Percentiles rank a stretch among this genome's conserved stretches.
These are phyloP conservation scores for Thalassarche chlororhynchos DNA, from an alignment of 2,113 vertebrate species.

Conservation along the genomic window DNA sequence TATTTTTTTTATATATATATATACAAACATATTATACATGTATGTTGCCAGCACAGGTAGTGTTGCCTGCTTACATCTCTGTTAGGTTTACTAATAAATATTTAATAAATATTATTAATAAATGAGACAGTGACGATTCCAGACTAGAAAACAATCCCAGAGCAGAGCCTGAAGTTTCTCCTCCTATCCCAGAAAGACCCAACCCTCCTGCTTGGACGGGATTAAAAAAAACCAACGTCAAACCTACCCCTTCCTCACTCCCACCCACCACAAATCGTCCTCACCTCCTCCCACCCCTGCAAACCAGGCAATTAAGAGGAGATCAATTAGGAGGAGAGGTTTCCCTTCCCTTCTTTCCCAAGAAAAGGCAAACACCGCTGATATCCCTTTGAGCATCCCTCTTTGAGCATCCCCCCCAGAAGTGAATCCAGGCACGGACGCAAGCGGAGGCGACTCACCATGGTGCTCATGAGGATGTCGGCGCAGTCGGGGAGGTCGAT, in stretches of 20 bases:
- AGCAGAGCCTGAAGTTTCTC: not conserved
- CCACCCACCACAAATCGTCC: not conserved
- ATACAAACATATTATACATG: not conserved
- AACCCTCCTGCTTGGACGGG: not conserved
- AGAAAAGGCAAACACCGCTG: not conserved
- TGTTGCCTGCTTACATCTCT: not conserved
- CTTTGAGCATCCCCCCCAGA: not conserved
- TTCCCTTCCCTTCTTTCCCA: not conserved
- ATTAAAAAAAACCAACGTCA: not conserved
- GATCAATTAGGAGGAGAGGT: not conserved
- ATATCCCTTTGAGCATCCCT: not conserved
- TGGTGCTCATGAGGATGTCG: slow-evolving; percentile 81
- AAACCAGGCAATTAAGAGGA: not conserved
- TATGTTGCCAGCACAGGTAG: not conserved
- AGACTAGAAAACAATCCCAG: not conserved
- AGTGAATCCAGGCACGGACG: fast-evolving
- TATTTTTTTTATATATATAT: not conserved
- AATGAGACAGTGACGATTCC: not conserved
- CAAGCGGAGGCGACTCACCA: slow-evolving; percentile 74
- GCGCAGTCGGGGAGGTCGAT: slow-evolving; percentile 77
- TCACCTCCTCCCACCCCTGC: not conserved
- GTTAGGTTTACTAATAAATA: not conserved
- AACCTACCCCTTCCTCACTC: not conserved
- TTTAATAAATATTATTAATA: not conserved
- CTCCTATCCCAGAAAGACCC: not conserved